Conservation (phyloP, 1,140 invertebrate species). For the Drosophila watanabei region DNA sequence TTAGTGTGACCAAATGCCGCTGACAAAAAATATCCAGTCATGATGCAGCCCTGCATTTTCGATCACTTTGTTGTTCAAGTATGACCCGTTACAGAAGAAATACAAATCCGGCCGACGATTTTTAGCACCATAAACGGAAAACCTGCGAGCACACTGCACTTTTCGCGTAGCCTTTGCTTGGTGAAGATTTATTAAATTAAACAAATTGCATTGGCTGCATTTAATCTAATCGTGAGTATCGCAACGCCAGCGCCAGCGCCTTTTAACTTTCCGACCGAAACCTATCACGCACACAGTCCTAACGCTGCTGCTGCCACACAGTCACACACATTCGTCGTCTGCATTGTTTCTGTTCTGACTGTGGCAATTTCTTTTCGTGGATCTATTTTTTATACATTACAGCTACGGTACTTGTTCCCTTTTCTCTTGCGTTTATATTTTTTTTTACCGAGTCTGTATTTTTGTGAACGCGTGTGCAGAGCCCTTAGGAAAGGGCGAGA, state of each 20-base stretch:
- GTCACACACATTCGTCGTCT: conserved; percentile 14
- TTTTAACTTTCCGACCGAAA: conserved; percentile 4
- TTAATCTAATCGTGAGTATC: conserved; percentile 63
- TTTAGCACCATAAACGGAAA: neutral
- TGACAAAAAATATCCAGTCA: neutral
- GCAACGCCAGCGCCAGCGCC: conserved; percentile 5
- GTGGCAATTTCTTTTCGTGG: conserved; percentile 41
- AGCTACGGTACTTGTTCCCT: conserved; percentile 11
- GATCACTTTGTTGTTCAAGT: neutral
- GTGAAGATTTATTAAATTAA: conserved; percentile 47
- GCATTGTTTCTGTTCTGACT: conserved; percentile 47
- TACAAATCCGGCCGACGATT: neutral
- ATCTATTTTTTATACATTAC: conserved; percentile 39
- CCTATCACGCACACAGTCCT: neutral
- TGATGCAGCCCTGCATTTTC: neutral
- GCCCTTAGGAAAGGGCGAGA: conserved; percentile 8
- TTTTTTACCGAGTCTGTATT: neutral
- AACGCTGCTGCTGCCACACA: neutral
- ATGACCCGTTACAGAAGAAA: neutral
- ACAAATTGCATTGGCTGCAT: conserved; percentile 65
- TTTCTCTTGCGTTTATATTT: neutral
- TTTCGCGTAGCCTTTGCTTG: conserved; percentile 20
- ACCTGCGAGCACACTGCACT: conserved; percentile 2
- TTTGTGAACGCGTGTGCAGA: conserved; percentile 2
- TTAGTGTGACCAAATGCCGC: neutral